These are phyloP conservation scores for Phycodurus eques DNA, from an alignment of 2,113 vertebrate genomes.

Conservation along the genomic window DNA sequence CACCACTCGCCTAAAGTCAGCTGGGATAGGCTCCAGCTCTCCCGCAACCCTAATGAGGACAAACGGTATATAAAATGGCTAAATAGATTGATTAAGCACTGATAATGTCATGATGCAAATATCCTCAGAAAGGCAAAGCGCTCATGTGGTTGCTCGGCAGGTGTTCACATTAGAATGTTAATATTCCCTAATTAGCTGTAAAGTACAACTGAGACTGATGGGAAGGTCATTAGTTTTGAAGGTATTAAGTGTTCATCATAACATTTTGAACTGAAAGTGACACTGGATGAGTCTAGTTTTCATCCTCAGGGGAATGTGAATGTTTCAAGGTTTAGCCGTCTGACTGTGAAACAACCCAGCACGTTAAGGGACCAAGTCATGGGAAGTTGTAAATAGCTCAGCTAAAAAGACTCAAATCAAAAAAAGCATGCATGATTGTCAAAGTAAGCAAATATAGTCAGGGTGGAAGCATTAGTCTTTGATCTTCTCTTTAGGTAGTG, in stretches of 20 bases:
- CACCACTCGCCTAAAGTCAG: no score
- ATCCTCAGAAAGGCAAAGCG: not conserved
- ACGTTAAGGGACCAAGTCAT: not conserved
- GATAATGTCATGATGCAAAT: not conserved
- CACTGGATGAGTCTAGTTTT: slow-evolving; percentile 1
- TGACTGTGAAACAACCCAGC: not conserved
- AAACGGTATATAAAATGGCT: not conserved
- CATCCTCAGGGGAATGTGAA: not conserved
- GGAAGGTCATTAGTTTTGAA: not conserved
- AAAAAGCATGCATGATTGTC: not conserved
- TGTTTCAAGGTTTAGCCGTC: slow-evolving; percentile 6
- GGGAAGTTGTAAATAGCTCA: not conserved
- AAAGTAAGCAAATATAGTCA: not conserved
- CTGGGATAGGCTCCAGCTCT: not conserved
- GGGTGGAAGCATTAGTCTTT: not conserved
- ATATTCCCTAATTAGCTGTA: not conserved
- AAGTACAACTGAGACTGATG: slow-evolving; percentile 1
- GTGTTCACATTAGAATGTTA: not conserved
- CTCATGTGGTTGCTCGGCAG: not conserved
- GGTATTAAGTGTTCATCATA: not conserved
- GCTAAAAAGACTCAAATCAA: not conserved
- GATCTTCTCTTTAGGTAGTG: not conserved
- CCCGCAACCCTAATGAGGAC: not conserved
- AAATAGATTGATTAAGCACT: not conserved
- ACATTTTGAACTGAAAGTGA: slow-evolving; percentile 2